Evolutionary conservation across 2,888 invertebrate species (phyloP).

Genomic region (Rhodophaea formosa): DNA sequence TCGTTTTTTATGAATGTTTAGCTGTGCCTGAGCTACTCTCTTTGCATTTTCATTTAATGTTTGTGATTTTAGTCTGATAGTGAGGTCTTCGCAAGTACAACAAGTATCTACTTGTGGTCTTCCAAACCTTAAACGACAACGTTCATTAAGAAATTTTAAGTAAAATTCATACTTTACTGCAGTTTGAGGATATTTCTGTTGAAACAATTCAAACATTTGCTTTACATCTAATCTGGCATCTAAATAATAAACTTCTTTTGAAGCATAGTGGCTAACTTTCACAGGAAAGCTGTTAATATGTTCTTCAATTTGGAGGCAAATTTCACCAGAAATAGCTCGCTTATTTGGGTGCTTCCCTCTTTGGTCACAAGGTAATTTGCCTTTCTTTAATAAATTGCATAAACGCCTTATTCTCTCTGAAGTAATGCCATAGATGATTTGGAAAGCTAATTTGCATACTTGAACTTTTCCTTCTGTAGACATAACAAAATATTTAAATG

Average conservation of each 20-base stretch:
- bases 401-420: background rate
- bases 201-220: background rate
- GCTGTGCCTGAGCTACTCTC: background rate
- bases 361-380: background rate
- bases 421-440: background rate
- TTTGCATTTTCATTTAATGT: background rate
- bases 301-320: background rate
- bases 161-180: background rate
- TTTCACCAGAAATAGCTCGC: background rate
- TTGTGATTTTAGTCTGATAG: background rate
- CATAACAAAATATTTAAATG: too few species aligned
- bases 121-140: background rate
- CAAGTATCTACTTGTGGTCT: background rate
- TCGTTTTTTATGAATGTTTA: background rate
- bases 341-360: background rate
- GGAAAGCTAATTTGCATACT: background rate
- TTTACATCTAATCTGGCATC: background rate
- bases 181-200: background rate
- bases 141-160: background rate
- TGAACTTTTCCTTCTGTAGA: background rate
- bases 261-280: background rate
- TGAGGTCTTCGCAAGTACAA: background rate
- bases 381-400: background rate
- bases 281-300: background rate
- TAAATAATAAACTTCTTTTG: background rate